Conservation (phyloP, 2,113 vertebrate genomes). For the Trachemys scripta region DNA sequence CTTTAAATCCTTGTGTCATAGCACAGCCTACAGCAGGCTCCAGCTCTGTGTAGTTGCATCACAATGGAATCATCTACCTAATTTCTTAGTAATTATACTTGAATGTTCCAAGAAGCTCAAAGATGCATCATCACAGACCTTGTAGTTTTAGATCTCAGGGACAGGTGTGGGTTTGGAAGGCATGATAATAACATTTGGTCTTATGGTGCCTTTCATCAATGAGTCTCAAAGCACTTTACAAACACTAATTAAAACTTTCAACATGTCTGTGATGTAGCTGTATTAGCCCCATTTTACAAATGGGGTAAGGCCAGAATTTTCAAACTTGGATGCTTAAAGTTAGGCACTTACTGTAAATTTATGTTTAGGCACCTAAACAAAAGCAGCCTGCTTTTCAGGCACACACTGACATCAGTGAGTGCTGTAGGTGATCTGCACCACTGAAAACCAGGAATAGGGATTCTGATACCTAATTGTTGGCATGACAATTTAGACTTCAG, state of each 20-base stretch:
- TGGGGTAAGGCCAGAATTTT: background rate
- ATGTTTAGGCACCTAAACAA: background rate
- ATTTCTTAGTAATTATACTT: background rate
- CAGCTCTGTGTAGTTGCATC: background rate
- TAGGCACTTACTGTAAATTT: background rate
- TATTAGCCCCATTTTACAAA: background rate
- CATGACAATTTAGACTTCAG: background rate
- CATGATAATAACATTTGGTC: background rate
- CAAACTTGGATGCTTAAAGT: background rate
- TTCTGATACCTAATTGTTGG: background rate
- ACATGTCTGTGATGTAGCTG: background rate
- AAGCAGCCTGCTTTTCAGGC: background rate
- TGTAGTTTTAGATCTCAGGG: background rate
- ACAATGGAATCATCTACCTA: background rate
- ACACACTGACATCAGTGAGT: background rate
- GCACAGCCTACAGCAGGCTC: background rate
- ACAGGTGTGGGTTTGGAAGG: background rate
- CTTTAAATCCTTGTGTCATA: background rate
- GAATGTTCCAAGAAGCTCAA: background rate
- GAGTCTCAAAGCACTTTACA: background rate
- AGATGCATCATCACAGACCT: background rate
- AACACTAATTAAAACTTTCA: background rate
- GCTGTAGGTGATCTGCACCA: background rate
- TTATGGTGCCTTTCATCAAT: background rate
- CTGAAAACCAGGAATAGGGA: background rate